Conservation (phyloP, 2,888 invertebrate species). For the Phragmatobia fuliginosa region DNA sequence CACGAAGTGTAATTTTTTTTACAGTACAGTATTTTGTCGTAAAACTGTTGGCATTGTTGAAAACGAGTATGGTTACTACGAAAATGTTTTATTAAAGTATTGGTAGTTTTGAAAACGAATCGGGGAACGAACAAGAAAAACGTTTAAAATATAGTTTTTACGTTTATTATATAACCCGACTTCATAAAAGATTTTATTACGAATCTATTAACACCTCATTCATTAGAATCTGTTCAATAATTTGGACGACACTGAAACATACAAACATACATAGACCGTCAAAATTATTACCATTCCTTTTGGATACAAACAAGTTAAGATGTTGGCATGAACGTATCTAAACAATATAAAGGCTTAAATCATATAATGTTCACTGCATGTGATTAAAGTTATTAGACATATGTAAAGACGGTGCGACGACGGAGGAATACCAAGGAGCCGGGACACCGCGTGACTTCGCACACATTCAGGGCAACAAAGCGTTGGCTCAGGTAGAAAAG, state of each 20-base stretch:
- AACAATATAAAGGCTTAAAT: not conserved
- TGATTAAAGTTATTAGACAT: constrained; percentile 46
- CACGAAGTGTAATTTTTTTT: not conserved
- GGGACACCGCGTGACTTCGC: constrained; percentile 75
- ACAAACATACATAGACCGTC: no score
- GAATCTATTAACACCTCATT: no score
- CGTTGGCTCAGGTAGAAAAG: constrained; percentile 76
- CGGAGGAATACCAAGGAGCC: constrained; percentile 68
- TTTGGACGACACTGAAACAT: no score
- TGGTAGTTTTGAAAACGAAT: no score
- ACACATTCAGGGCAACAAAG: constrained; percentile 75
- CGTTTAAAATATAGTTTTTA: no score
- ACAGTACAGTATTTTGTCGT: not conserved
- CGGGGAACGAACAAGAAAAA: no score
- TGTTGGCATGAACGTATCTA: not conserved
- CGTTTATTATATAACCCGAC: no score
- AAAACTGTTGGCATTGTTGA: not conserved
- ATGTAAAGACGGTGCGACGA: constrained; percentile 60
- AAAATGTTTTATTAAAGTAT: no score
- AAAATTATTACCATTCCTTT: no score
- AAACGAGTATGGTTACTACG: no score
- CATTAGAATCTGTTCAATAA: no score
- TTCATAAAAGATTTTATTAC: no score
- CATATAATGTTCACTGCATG: not conserved
- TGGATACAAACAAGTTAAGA: not conserved